Evolutionary conservation across 2,797 vertebrate species (phyloP).

Genomic region (Pristis pectinata): DNA sequence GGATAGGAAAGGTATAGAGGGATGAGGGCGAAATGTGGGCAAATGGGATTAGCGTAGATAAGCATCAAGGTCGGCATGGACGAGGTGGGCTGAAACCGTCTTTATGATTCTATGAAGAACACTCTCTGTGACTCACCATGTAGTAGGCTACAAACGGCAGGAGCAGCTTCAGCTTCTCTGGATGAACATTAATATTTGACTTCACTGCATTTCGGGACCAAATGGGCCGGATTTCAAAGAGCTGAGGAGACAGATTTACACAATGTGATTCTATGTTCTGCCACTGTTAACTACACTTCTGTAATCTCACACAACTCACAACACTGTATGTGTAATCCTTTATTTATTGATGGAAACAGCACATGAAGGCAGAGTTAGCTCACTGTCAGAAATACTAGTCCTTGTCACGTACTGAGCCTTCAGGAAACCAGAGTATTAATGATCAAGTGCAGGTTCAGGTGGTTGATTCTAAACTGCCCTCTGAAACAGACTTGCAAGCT

Average conservation of each 20-base stretch:
- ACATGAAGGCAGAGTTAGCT: background rate
- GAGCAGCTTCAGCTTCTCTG: constrained; percentile 87
- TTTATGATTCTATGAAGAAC: background rate
- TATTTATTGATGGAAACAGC: background rate
- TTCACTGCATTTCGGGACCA: constrained; percentile 92
- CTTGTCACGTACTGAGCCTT: background rate
- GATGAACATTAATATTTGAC: constrained; percentile 81
- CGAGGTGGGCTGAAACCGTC: too few relatives aligned
- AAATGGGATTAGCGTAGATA: too few relatives aligned
- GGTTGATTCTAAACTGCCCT: background rate
- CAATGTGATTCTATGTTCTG: background rate
- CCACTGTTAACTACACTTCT: background rate
- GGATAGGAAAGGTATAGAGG: too few relatives aligned
- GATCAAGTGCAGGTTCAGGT: background rate
- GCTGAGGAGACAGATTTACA: constrained; percentile 53
- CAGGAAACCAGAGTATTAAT: background rate
- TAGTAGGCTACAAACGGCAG: constrained; percentile 82
- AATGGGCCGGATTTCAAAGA: constrained; percentile 79
- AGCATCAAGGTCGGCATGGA: too few relatives aligned
- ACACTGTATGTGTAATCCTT: background rate
- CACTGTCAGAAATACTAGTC: background rate
- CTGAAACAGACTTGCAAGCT: background rate
- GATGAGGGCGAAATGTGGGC: too few relatives aligned
- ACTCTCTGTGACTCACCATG: constrained; percentile 70
- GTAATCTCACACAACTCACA: background rate